Evolutionary conservation across 2,888 invertebrate species (phyloP).

Genomic region (Spodoptera picta): DNA sequence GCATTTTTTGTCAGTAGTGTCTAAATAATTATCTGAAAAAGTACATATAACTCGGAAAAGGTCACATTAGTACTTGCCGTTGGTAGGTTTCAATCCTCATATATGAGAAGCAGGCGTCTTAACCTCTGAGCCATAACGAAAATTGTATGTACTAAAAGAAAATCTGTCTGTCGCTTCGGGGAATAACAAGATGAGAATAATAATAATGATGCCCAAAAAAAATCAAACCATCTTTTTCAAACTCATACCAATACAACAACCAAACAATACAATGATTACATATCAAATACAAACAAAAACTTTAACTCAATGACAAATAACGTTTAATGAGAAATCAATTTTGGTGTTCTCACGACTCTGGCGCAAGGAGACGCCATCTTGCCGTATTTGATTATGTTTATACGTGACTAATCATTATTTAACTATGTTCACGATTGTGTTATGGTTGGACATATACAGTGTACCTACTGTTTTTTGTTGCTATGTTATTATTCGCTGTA

Average conservation of each 20-base stretch:
- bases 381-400: constrained; percentile 44
- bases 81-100: too few relatives aligned
- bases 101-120: too few relatives aligned
- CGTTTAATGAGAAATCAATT: constrained; percentile 69
- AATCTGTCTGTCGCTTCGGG: too few relatives aligned
- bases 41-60: too few relatives aligned
- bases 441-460: constrained; percentile 15
- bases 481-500: constrained; percentile 1
- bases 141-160: too few relatives aligned
- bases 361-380: constrained; percentile 58
- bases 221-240: too few relatives aligned
- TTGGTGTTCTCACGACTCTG: constrained; percentile 62
- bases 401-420: constrained; percentile 51
- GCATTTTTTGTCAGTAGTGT: too few relatives aligned
- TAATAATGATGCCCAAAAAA: too few relatives aligned
- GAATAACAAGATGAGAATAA: too few relatives aligned
- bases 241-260: constrained; percentile 2
- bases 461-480: constrained; percentile 42
- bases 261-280: constrained; percentile 32
- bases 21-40: too few relatives aligned
- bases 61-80: too few relatives aligned
- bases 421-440: constrained; percentile 49
- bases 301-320: constrained; percentile 50
- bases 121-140: too few relatives aligned
- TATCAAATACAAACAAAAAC: constrained; percentile 47